A percentile compares a stretch with the other conserved stretches of the same genome.
Evolutionary conservation across 1,140 invertebrate species (phyloP).

Genomic region (Nasonia longicornis): DNA sequence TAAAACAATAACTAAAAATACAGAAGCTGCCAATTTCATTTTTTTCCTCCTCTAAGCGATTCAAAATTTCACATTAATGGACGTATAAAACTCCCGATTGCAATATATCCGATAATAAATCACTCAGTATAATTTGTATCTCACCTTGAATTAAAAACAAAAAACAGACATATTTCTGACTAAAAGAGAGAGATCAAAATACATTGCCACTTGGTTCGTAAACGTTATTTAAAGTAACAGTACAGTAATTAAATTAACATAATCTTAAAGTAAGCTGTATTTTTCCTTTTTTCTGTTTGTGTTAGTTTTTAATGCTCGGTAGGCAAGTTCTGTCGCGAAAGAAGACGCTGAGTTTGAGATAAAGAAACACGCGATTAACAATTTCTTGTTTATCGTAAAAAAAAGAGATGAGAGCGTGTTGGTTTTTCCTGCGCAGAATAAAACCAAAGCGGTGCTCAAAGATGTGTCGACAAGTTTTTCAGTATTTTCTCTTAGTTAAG

Average conservation of each 20-base stretch:
- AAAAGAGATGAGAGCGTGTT: conserved; percentile 44
- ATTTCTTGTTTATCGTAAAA: conserved; percentile 21
- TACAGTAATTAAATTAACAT: conserved; percentile 68
- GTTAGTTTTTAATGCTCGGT: conserved; percentile 56
- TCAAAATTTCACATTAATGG: conserved; percentile 49
- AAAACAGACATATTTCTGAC: conserved; percentile 71
- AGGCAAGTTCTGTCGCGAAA: conserved; percentile 61
- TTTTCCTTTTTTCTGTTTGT: conserved; percentile 54
- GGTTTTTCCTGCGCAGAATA: conserved; percentile 25
- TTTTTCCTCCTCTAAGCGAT: conserved; percentile 47
- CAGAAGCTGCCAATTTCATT: conserved; percentile 66
- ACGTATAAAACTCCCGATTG: conserved; percentile 51
- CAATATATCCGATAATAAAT: conserved; percentile 55
- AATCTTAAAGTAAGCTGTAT: conserved; percentile 58
- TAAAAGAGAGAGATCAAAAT: conserved; percentile 80
- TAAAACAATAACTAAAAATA: conserved; percentile 63
- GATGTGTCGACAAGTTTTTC: conserved; percentile 43
- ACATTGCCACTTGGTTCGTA: conserved; percentile 78
- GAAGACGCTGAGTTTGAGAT: conserved; percentile 56
- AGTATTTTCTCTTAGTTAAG: conserved; percentile 45
- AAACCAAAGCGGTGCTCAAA: conserved; percentile 41
- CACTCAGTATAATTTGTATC: conserved; percentile 60
- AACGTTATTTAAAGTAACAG: conserved; percentile 69
- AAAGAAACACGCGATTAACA: conserved; percentile 53
- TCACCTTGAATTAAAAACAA: conserved; percentile 62